Base-by-base conservation (phyloP, 2,797 vertebrate species). In the Zalophus californianus region DNA sequence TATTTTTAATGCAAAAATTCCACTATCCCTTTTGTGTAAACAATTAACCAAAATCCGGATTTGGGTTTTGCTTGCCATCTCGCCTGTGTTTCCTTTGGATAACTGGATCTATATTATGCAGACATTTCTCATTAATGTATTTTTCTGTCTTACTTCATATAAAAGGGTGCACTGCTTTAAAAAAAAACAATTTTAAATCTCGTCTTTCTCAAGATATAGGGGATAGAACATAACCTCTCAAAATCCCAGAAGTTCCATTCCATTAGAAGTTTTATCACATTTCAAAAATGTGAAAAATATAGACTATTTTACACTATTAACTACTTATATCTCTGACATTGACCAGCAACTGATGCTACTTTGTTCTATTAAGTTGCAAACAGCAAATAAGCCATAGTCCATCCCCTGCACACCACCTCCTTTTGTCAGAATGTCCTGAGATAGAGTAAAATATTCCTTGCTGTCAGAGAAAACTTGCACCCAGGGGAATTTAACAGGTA, bases 1-100 rank as follows among this genome's bases (percentile, higher is more conserved):
- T 98, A 97, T 56, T 97, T 97, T 90, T 68, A 72, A 64, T 56
- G 0, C 3, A 89, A 90, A 75, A 96, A 38, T 66, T 56, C 13
- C 29, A 86, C 5, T n/a, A 12, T 52, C 0, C 3, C 5, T 92
- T 86, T 80, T 96, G 14, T 91, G 35, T 58, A 21, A 90, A 95
- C n/a, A 32, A 15, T 72, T 94, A 91, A n/a, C 23, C 68, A 64
- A 32, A 56, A 77, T 29, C 78, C 41, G 77, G 7, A 79, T 7
- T 58, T 86, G 23, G 2, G 7, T 73, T 89, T 91, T 83, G 8
- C 50, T 25, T 86, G 3, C 0, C 73, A 5, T 72, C 27, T 83
- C 56, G 11, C 4, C 35, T 32, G 5, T 41, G 60, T 87, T 60
- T 23, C 15, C 27, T 80, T 77, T 35, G 25, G 29, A 44, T 58